Conservation (phyloP, 2,888 invertebrate genomes). For the Ametastegia equiseti region DNA sequence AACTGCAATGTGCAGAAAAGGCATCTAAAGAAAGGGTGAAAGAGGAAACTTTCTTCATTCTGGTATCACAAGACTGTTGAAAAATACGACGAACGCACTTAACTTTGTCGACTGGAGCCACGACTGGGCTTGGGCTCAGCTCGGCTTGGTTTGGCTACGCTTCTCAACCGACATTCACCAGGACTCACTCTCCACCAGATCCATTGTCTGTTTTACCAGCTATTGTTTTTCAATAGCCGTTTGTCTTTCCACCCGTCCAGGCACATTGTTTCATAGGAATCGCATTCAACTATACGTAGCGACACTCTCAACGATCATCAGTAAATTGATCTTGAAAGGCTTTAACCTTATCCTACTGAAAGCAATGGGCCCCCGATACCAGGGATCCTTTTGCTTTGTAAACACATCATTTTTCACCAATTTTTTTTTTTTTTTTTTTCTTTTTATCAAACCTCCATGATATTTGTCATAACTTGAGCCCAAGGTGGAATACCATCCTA, state of each 20-base stretch:
- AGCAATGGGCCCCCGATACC: neutral
- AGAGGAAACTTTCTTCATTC: constrained; percentile 13
- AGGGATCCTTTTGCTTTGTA: neutral
- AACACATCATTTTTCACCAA: neutral
- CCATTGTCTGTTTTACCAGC: constrained; percentile 42
- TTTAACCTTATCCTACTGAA: constrained; percentile 11
- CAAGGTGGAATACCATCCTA: no score
- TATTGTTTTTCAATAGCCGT: constrained; percentile 48
- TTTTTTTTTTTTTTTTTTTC: no score
- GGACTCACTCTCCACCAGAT: constrained; percentile 20
- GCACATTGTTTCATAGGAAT: constrained; percentile 42
- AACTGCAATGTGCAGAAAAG: constrained; percentile 1
- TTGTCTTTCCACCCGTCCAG: constrained; percentile 42
- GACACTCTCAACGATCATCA: constrained; percentile 36
- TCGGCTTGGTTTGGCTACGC: constrained; percentile 6
- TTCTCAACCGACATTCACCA: neutral
- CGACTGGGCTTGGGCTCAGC: no score
- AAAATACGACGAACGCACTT: constrained; percentile 14
- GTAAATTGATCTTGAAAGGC: constrained; percentile 30
- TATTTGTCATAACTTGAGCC: no score
- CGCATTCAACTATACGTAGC: constrained; percentile 1
- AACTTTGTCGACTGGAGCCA: constrained; percentile 8
- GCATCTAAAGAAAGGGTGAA: no score
- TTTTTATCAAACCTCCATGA: no score
- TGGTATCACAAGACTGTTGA: neutral